Conservation (phyloP, 2,113 vertebrate genomes). For the Sceloporus tristichus region DNA sequence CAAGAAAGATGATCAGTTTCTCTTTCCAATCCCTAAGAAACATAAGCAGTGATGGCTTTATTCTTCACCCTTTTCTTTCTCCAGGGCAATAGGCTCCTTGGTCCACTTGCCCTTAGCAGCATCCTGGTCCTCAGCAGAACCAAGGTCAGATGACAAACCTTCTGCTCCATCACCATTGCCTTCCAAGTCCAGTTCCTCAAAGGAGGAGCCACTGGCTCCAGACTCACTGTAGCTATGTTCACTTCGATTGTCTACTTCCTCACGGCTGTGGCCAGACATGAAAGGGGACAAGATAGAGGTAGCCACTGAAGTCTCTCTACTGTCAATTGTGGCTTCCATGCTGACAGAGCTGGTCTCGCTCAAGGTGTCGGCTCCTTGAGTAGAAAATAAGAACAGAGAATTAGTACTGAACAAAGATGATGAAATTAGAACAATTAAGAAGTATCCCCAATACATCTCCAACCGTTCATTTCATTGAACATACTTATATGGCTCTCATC, state of each 20-base stretch:
- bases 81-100: conserved; percentile 70
- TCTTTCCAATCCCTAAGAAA: conserved; percentile 9
- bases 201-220: conserved; percentile 91
- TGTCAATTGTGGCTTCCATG: conserved; percentile 84
- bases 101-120: conserved; percentile 69
- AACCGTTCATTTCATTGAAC: conserved; percentile 5
- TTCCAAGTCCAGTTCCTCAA: conserved; percentile 95
- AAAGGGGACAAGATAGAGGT: conserved; percentile 81
- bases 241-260: conserved; percentile 79
- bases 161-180: conserved; percentile 59
- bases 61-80: conserved; percentile 76
- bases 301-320: conserved; percentile 85
- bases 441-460: background rate
- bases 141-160: conserved; percentile 29
- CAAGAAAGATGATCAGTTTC: conserved; percentile 63
- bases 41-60: conserved; percentile 34
- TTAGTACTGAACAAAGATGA: background rate
- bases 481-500: background rate
- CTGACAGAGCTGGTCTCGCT: conserved; percentile 85
- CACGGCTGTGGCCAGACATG: conserved; percentile 76
- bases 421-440: background rate
- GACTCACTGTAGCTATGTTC: conserved; percentile 91
- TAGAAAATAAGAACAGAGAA: conserved; percentile 43
- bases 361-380: conserved; percentile 73
- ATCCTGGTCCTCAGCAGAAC: conserved; percentile 53